Conservation (phyloP, 2,113 vertebrate species). For the Cryptotis parvus region DNA sequence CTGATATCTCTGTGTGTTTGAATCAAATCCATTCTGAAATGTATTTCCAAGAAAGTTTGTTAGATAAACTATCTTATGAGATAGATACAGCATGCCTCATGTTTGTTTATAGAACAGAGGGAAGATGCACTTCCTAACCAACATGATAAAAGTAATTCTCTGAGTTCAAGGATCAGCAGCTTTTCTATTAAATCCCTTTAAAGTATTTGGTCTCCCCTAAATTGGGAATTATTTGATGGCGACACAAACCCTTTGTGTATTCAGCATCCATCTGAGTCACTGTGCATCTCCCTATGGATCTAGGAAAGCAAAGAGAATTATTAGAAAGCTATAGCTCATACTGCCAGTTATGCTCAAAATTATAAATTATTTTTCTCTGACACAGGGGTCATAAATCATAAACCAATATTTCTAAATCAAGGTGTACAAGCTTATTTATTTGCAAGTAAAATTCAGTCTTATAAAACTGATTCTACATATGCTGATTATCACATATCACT, state of each 20-base stretch:
- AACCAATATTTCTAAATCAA: background rate
- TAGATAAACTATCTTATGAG: too few species aligned
- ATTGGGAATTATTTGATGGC: background rate
- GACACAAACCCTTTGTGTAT: background rate
- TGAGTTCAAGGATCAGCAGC: background rate
- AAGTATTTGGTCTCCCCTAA: background rate
- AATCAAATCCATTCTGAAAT: background rate
- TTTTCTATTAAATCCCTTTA: background rate
- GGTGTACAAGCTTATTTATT: background rate
- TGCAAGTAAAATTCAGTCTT: too few species aligned
- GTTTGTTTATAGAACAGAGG: too few species aligned
- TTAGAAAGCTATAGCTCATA: background rate
- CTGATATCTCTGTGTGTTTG: background rate
- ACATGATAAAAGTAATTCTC: background rate
- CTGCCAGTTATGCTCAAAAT: background rate
- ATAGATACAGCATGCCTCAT: too few species aligned
- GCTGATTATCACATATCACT: background rate
- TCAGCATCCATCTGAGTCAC: fast-evolving
- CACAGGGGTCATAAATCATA: background rate
- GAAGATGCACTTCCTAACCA: background rate
- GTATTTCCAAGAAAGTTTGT: background rate
- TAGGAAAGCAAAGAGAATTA: background rate
- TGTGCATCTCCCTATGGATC: fast-evolving
- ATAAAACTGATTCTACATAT: too few species aligned
- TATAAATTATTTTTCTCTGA: background rate